Evolutionary conservation across 1,140 invertebrate species (phyloP).

Genomic region (Steinernema khuongi): DNA sequence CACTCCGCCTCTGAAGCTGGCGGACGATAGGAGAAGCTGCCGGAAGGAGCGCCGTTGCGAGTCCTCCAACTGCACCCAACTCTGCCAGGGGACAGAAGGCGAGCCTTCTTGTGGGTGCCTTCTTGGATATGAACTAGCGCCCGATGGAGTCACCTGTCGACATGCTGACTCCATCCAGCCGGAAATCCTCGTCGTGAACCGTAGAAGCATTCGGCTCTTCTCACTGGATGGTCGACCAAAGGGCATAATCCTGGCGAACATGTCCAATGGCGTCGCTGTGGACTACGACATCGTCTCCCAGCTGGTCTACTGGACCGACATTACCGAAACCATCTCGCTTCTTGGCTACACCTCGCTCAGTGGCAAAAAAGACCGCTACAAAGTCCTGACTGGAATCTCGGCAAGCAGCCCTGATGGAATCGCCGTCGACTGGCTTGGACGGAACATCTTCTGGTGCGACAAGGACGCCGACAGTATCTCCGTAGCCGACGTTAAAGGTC

Average conservation of each 20-base stretch:
- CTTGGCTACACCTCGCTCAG: constrained; percentile 18
- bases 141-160: constrained; percentile 22
- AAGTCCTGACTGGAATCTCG: not conserved
- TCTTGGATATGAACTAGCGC: constrained; percentile 12
- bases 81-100: constrained; percentile 17
- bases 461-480: constrained; percentile 66
- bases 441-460: constrained; percentile 79
- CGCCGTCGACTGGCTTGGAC: constrained; percentile 75
- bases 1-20: not conserved
- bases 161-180: constrained; percentile 22
- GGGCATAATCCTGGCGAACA: constrained; percentile 23
- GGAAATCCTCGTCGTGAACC: constrained; percentile 25
- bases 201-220: constrained; percentile 22
- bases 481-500: constrained; percentile 65
- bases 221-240: constrained; percentile 23
- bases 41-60: not conserved
- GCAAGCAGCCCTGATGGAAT: constrained; percentile 72
- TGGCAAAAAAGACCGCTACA: constrained; percentile 17
- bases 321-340: constrained; percentile 23
- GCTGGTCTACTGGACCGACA: constrained; percentile 33
- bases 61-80: constrained; percentile 25
- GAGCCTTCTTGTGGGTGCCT: constrained; percentile 24
- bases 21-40: constrained; percentile 14
- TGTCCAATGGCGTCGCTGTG: constrained; percentile 32
- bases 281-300: constrained; percentile 26